A percentile compares a stretch with the other conserved stretches of the same genome.
phyloP scores from a whole-genome alignment of 2,888 invertebrate genomes.

The Campoplex nolae region DNA sequence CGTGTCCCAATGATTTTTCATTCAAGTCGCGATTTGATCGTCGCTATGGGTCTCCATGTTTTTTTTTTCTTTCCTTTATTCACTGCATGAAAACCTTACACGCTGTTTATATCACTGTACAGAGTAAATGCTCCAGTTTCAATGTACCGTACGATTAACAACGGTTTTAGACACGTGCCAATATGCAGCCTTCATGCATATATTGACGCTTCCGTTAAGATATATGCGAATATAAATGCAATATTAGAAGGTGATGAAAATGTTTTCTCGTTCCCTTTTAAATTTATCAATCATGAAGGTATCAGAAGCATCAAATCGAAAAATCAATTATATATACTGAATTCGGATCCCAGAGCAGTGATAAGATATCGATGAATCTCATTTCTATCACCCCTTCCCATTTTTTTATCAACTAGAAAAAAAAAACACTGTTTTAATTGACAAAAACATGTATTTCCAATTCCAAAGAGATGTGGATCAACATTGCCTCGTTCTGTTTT shows the following conservation, averaged over 20 bases:
- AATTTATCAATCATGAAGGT: too few relatives aligned
- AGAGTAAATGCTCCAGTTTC: slow-evolving; percentile 57
- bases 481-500: too few relatives aligned
- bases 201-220: slow-evolving; percentile 62
- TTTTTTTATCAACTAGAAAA: neutral
- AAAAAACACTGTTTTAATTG: neutral
- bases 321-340: too few relatives aligned
- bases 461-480: too few relatives aligned
- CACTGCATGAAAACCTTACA: slow-evolving; percentile 13
- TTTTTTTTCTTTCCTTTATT: neutral
- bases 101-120: neutral
- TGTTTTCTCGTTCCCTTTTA: neutral
- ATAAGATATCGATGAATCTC: neutral
- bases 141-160: slow-evolving; percentile 49
- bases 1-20: slow-evolving; percentile 52
- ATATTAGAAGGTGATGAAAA: slow-evolving; percentile 11
- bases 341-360: too few relatives aligned
- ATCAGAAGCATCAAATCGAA: too few relatives aligned
- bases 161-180: slow-evolving; percentile 51
- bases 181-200: slow-evolving; percentile 42
- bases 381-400: neutral
- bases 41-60: slow-evolving; percentile 25
- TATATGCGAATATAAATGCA: neutral
- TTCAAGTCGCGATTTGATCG: slow-evolving; percentile 46
- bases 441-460: too few relatives aligned